Evolutionary conservation across 2,113 vertebrate species (phyloP), one percentile per base, ranked within the genome.

Genomic region (Seriola rivoliana): DNA sequence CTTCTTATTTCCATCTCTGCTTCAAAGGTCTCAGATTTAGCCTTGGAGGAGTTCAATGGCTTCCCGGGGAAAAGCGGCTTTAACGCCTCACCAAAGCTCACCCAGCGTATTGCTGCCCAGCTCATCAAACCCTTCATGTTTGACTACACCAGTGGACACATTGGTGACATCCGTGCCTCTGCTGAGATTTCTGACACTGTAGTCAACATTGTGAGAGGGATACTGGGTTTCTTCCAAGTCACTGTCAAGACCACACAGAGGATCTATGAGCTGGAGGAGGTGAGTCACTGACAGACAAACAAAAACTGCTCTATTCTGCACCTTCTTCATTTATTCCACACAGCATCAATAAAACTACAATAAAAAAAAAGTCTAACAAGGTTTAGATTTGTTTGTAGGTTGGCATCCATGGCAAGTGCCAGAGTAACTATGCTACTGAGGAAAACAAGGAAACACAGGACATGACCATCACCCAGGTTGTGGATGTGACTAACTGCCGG

Each of bases 191-290:
- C 95, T n/a, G 89, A 94, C 38, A 91, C 90, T 0, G 78, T 90
- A n/a, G 91, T 96, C 55, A 96, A 96, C 90, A 93, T 96, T 17
- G 88, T 94, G 50, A 95, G 94, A 68, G 95, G 94, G n/a, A 92
- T 96, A 8, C 91, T 96, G 57, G 78, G 79, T 21, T 94, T 95
- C 68, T 92, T 96, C 55, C 93, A 95, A 34, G 80, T 94, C 50
- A 96, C 95, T 34, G 82, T 96, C 42, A 96, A 96, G 89, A 95
- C 92, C 63, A 95, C 93, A 12, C 91, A 94, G 80, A 88, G 6
- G 21, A 48, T 94, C 71, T 96, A 96, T 63, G 89, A 94, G 42
- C 90, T 96, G 8, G 84, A 94, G 14, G 95, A 96, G 94, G 95
- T 94, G 70, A 63, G 34, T 52, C 34, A 19, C 1, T 46, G 12